Evolutionary conservation across 1,140 invertebrate species (phyloP), one percentile per base, ranked within the genome.

Genomic region (Melanaphis sacchari): DNA sequence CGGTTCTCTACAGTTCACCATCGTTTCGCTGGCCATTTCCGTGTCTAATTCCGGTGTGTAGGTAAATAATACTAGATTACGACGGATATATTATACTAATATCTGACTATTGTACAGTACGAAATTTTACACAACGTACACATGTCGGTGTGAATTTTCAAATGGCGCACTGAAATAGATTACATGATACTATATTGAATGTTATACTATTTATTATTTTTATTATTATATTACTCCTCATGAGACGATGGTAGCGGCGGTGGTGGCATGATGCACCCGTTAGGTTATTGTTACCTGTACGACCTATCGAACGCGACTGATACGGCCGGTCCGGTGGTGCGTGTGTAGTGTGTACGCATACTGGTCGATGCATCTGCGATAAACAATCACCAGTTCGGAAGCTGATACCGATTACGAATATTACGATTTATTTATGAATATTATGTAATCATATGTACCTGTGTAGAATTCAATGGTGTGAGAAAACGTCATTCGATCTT

Each of bases 211-310:
- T 15, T 18, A 15, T 49, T 49, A 36, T 66, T n/a, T n/a, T n/a
- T 66, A 66, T 66, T n/a, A 31, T 76, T n/a, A 76, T 76, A 76
- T 76, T n/a, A 76, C 59, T 76, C 59, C 59, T 76, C 59, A n/a
- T 1, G 36, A 31, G 54, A 31, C 54, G 54, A 49, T 18, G 46
- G 46, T 49, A 15, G 54, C 54, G 54, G 26, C 59, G 31, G 31
- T 31, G 59, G 59, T 66, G 59, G 59, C 59, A 76, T 76, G 31
- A 76, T n/a, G 59, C 15, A n/a, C 59, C 31, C 31, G 59, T n/a
- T 31, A 15, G 59, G 59, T 36, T 76, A 66, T 66, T 66, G 31
- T 31, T n/a, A 76, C 59, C 59, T 76, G 59, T 5, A 76, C 59
- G 59, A 76, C 59, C 59, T 76, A 76, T 76, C 59, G 59, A 31